phyloP scores from a whole-genome alignment of 2,888 invertebrate genomes.

The Lissocephala sabroskyi region DNA sequence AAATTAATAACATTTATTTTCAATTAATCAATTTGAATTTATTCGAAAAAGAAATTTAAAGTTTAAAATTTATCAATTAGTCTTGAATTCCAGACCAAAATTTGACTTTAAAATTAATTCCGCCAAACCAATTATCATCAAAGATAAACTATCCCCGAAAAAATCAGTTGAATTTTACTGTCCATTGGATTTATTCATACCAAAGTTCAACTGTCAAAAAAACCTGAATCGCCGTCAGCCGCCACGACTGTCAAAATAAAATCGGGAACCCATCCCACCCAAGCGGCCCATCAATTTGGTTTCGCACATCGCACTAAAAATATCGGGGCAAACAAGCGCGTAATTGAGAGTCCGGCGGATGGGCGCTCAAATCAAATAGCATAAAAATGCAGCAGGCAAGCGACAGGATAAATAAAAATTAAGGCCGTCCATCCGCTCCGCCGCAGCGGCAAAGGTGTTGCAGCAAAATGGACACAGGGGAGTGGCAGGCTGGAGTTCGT shows the following conservation, averaged over 20 bases:
- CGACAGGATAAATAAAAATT: slow-evolving; percentile 37
- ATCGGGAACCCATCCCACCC: neutral
- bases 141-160: too few relatives aligned
- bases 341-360: slow-evolving; percentile 48
- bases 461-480: neutral
- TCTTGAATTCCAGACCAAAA: too few relatives aligned
- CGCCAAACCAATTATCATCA: too few relatives aligned
- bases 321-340: slow-evolving; percentile 47
- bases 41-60: too few relatives aligned
- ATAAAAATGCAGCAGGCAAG: slow-evolving; percentile 30
- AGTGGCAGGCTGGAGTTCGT: too few relatives aligned
- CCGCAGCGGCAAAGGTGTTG: slow-evolving; percentile 33
- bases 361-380: slow-evolving; percentile 32
- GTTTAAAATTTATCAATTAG: too few relatives aligned
- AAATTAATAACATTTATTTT: too few relatives aligned
- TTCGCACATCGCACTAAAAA: slow-evolving; percentile 42
- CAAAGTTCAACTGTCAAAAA: too few relatives aligned
- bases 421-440: slow-evolving; percentile 25
- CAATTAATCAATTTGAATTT: too few relatives aligned
- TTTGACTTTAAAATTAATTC: too few relatives aligned
- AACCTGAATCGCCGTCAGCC: neutral
- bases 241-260: neutral
- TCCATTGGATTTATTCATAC: too few relatives aligned
- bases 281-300: slow-evolving; percentile 37
- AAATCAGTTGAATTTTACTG: too few relatives aligned